A percentile compares a stretch with the other conserved stretches of the same genome.
Conservation (phyloP, 2,113 vertebrate genomes). For the Eira barbara region DNA sequence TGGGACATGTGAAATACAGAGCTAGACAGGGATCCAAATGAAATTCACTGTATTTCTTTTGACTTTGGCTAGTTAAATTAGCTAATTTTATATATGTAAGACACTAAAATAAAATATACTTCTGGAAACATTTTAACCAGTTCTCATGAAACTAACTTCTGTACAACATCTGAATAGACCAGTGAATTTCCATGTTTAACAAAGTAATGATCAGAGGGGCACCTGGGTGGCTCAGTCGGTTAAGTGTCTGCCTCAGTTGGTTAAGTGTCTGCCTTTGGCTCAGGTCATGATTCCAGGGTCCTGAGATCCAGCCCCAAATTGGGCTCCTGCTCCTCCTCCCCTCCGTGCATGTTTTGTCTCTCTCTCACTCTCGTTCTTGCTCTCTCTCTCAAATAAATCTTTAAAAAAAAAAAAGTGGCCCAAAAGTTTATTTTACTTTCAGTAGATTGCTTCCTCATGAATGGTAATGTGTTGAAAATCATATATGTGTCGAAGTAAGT, state of each 20-base stretch:
- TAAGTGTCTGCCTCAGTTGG: neutral
- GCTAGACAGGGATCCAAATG: neutral
- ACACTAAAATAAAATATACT: neutral
- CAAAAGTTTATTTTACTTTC: conserved; percentile 19
- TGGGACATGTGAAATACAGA: neutral
- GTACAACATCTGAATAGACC: neutral
- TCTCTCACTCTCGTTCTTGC: too few species aligned
- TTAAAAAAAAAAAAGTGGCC: neutral
- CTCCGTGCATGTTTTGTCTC: neutral
- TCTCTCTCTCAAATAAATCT: neutral
- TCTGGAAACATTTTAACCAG: neutral
- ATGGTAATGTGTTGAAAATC: neutral
- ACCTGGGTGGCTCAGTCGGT: neutral
- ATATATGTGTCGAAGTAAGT: neutral
- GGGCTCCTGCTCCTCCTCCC: too few species aligned
- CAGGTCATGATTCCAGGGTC: neutral
- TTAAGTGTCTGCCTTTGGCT: neutral
- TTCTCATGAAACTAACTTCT: conserved; percentile 24
- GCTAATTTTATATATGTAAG: neutral
- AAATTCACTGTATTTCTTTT: conserved; percentile 17
- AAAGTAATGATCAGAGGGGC: neutral
- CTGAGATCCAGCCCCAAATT: neutral
- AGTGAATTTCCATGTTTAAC: neutral
- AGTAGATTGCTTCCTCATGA: neutral
- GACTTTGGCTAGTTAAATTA: neutral